phyloP scores from a whole-genome alignment of 2,113 vertebrate genomes.

The Panthera uncia region DNA sequence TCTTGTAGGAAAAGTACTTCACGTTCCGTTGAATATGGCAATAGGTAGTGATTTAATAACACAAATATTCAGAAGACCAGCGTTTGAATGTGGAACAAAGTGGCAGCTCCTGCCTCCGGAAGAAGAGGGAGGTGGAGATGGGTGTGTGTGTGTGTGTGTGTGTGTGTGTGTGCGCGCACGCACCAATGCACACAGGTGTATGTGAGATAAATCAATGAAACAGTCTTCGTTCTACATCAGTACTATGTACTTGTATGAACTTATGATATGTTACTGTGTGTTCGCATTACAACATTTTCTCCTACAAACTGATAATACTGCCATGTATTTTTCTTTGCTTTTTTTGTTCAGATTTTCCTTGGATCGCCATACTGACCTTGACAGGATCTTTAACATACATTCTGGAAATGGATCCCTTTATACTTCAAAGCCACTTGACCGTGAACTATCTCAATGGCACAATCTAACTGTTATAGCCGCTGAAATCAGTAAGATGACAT shows the following conservation, averaged over 20 bases:
- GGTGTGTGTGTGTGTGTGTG: background rate
- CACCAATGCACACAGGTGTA: background rate
- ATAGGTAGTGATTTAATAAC: background rate
- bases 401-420: conserved; percentile 90
- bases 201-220: background rate
- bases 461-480: conserved; percentile 90
- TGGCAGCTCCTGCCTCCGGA: background rate
- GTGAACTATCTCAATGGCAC: conserved; percentile 90
- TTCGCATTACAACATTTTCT: background rate
- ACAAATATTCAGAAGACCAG: background rate
- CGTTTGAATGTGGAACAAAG: background rate
- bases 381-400: conserved; percentile 90
- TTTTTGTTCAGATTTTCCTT: conserved; percentile 85
- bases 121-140: background rate
- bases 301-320: conserved; percentile 15
- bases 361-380: conserved; percentile 90
- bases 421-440: conserved; percentile 89
- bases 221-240: background rate
- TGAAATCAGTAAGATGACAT: conserved; percentile 88
- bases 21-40: background rate
- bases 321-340: conserved; percentile 6
- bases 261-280: background rate
- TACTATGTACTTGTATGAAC: background rate
- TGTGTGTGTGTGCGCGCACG: background rate
- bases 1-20: background rate